Conservation (phyloP, 30 jellyfish, hydroid and myxozoan genomes). For the Hydractinia echinata region DNA sequence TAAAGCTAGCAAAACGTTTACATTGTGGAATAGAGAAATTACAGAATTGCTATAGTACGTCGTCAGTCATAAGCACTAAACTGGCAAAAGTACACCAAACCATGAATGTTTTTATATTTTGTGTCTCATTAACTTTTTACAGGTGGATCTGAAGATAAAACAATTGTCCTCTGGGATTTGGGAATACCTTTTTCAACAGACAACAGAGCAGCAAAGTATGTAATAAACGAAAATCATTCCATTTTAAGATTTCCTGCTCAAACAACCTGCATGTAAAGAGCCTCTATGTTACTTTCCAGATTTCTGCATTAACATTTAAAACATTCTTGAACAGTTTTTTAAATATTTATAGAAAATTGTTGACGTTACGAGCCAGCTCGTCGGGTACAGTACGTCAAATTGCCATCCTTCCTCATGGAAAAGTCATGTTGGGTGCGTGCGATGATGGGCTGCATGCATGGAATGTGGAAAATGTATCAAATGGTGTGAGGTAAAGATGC, state of each 20-base stretch:
- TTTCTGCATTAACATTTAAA: too few relatives aligned
- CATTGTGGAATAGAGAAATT: too few relatives aligned
- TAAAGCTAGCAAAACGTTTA: too few relatives aligned
- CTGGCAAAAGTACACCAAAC: too few relatives aligned
- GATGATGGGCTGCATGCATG: conserved; percentile 97
- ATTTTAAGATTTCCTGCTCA: neutral
- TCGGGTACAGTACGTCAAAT: conserved; percentile 59
- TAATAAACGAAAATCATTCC: neutral
- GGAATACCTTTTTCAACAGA: conserved; percentile 67
- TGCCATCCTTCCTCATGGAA: conserved; percentile 86
- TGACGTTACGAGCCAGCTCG: conserved; percentile 69
- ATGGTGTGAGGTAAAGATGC: neutral
- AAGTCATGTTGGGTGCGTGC: conserved; percentile 73
- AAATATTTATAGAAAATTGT: conserved; percentile 34
- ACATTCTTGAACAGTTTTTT: neutral
- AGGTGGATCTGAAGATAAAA: conserved; percentile 99
- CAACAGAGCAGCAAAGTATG: conserved; percentile 26
- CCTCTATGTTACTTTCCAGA: too few relatives aligned
- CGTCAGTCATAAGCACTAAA: too few relatives aligned
- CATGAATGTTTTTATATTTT: neutral
- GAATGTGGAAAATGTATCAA: conserved; percentile 42
- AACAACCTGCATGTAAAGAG: too few relatives aligned
- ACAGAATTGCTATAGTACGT: too few relatives aligned
- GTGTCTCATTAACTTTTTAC: neutral
- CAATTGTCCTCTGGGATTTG: conserved; percentile 88